Evolutionary conservation across 2,888 invertebrate genomes (phyloP).

Genomic region (Oithona nana): DNA sequence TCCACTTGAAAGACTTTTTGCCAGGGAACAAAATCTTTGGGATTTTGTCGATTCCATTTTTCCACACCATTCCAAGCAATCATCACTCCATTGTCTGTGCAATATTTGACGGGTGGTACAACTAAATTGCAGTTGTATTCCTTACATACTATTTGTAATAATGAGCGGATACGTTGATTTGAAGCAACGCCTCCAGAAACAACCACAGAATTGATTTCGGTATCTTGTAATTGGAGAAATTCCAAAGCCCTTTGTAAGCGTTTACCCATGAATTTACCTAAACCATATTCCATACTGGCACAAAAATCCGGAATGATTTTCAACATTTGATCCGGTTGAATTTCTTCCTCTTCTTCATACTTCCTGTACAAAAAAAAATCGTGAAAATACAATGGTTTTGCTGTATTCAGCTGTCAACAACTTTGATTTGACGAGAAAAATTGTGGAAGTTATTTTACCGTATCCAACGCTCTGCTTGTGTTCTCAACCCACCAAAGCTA

Average conservation of each 20-base stretch:
- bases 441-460: background rate
- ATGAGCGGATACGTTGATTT: conserved; percentile 56
- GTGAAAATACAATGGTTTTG: too few relatives aligned
- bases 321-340: background rate
- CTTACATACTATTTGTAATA: conserved; percentile 37
- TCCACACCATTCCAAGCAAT: conserved; percentile 96
- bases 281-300: conserved; percentile 55
- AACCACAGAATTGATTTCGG: conserved; percentile 38
- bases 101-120: conserved; percentile 61
- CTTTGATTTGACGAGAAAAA: background rate
- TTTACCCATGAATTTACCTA: conserved; percentile 57
- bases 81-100: conserved; percentile 97
- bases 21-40: conserved; percentile 34
- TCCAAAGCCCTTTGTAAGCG: conserved; percentile 63
- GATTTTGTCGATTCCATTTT: conserved; percentile 36
- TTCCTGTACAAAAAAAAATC: too few relatives aligned
- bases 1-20: conserved; percentile 41
- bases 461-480: conserved; percentile 12
- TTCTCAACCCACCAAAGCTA: conserved; percentile 63
- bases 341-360: background rate
- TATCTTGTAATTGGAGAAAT: conserved; percentile 30
- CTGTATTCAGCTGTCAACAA: too few relatives aligned
- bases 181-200: conserved; percentile 93
- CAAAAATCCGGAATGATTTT: conserved; percentile 44
- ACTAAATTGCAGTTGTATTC: conserved; percentile 24